Evolutionary conservation across 2,113 vertebrate species (phyloP).

Genomic region (Peromyscus californicus): DNA sequence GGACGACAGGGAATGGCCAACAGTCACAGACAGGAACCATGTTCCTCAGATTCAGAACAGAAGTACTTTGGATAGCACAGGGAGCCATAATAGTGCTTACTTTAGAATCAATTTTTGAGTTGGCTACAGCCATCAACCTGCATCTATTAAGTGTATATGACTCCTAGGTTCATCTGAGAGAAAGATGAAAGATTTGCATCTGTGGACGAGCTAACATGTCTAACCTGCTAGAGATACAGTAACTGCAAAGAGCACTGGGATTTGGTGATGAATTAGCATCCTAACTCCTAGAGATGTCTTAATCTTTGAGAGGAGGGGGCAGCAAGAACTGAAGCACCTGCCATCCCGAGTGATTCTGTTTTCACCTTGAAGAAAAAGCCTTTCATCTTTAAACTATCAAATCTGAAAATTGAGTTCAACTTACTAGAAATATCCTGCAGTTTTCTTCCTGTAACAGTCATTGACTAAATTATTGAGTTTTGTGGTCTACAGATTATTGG

Average conservation of each 20-base stretch:
- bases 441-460: constrained; percentile 35
- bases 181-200: neutral
- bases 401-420: constrained; percentile 62
- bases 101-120: constrained; percentile 51
- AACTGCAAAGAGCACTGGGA: neutral
- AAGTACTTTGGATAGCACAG: neutral
- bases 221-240: neutral
- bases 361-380: constrained; percentile 41
- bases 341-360: constrained; percentile 58
- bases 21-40: neutral
- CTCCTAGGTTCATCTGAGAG: neutral
- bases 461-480: constrained; percentile 61
- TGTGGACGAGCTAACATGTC: neutral
- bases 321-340: constrained; percentile 20
- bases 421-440: constrained; percentile 46
- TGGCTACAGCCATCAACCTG: constrained; percentile 12
- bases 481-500: constrained; percentile 29
- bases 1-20: neutral
- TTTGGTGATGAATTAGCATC: neutral
- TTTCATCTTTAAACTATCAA: constrained; percentile 61
- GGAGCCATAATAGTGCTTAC: neutral
- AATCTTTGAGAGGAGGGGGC: constrained; percentile 38
- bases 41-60: neutral
- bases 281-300: constrained; percentile 49
- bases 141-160: neutral